Percentiles rank a stretch among this genome's conserved stretches.
Conservation (phyloP, 2,888 invertebrate genomes). For the Parelbella ahira region DNA sequence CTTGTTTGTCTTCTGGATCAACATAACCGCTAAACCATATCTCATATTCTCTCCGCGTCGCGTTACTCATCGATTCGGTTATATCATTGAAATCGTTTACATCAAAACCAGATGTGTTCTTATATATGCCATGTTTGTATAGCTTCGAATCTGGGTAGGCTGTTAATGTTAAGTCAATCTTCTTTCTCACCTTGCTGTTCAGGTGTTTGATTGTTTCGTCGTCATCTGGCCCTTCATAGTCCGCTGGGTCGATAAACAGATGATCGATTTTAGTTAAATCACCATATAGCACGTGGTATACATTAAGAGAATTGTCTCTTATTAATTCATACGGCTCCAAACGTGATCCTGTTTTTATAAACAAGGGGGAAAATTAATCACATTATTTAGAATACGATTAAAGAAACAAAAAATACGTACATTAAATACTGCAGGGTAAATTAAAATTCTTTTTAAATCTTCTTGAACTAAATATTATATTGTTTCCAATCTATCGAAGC, state of each 20-base stretch:
- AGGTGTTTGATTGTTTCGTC: not conserved
- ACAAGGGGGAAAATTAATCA: too few species aligned
- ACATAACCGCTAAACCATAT: conserved; percentile 16
- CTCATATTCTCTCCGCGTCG: not conserved
- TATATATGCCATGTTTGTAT: too few species aligned
- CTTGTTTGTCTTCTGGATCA: conserved; percentile 25
- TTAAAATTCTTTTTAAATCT: too few species aligned
- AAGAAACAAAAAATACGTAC: too few species aligned
- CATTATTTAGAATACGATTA: too few species aligned
- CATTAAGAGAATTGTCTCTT: conserved; percentile 27
- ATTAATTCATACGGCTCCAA: conserved; percentile 5
- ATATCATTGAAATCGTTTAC: conserved; percentile 31
- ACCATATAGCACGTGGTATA: conserved; percentile 28
- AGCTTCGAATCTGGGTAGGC: too few species aligned
- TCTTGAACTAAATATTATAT: too few species aligned
- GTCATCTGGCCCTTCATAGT: conserved; percentile 16
- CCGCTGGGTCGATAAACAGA: conserved; percentile 25
- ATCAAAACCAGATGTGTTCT: too few species aligned
- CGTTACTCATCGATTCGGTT: conserved; percentile 24
- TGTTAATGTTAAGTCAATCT: conserved; percentile 11
- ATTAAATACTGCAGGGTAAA: too few species aligned
- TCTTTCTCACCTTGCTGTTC: too few species aligned
- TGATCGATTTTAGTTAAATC: conserved; percentile 30
- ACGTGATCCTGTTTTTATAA: too few species aligned
- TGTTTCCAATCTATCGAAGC: too few species aligned